These are phyloP conservation scores for Antheraea pernyi DNA, from an alignment of 1,140 invertebrate species.

Conservation along the genomic window DNA sequence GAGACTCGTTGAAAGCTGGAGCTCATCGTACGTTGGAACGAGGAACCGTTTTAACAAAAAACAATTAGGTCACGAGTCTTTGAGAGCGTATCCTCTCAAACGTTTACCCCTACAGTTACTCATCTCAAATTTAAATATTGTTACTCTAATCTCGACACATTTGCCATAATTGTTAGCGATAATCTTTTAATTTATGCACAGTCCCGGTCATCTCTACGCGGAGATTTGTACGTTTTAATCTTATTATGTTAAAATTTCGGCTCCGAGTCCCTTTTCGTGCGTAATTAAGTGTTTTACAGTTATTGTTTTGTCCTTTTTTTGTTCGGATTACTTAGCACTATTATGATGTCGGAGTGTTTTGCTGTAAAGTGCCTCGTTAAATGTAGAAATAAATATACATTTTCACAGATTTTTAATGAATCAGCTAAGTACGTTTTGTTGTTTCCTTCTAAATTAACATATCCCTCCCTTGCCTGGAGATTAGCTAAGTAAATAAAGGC, in stretches of 20 bases:
- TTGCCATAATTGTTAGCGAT: conserved; percentile 6
- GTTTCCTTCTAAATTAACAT: too few species aligned
- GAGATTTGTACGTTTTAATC: conserved; percentile 9
- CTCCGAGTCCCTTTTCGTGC: conserved; percentile 9
- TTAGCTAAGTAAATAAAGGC: too few species aligned
- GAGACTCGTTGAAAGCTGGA: too few species aligned
- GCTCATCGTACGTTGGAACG: too few species aligned
- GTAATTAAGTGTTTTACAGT: conserved; percentile 23
- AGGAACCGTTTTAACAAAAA: too few species aligned
- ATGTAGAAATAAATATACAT: too few species aligned
- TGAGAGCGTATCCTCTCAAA: not conserved
- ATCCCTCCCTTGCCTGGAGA: too few species aligned
- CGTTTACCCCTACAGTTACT: not conserved
- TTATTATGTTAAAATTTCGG: conserved; percentile 16
- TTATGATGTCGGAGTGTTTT: not conserved
- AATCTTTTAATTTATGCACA: conserved; percentile 15
- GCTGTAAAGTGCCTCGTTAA: too few species aligned
- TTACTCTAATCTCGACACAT: conserved; percentile 4
- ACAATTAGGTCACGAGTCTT: not conserved
- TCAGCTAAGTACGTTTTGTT: too few species aligned
- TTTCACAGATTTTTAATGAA: too few species aligned
- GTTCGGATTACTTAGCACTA: not conserved
- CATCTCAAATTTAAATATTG: not conserved
- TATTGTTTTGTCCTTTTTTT: conserved; percentile 16
- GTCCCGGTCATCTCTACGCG: conserved; percentile 2